Percentiles rank a stretch among this genome's conserved stretches.
These are phyloP conservation scores for Eupithecia tripunctaria DNA, from an alignment of 2,888 invertebrate genomes.

Conservation along the genomic window DNA sequence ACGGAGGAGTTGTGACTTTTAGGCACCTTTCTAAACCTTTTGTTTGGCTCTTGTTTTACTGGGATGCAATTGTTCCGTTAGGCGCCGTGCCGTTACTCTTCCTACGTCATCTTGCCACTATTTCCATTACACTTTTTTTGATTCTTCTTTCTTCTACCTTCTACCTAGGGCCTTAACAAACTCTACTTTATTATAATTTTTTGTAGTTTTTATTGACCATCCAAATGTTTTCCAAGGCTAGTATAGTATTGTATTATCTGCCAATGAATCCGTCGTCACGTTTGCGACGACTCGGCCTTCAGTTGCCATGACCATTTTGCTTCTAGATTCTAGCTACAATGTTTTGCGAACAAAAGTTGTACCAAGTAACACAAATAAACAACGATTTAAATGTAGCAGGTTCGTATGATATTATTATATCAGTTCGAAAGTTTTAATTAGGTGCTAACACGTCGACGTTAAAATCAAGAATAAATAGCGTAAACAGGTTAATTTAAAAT, in stretches of 20 bases:
- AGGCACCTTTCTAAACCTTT: slow-evolving; percentile 1
- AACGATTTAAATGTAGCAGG: background rate
- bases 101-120: slow-evolving; percentile 3
- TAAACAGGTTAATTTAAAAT: slow-evolving; percentile 17
- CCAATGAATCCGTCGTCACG: background rate
- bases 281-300: background rate
- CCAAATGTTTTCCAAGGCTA: background rate
- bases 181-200: background rate
- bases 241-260: background rate
- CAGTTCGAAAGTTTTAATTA: background rate
- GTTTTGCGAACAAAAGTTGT: background rate
- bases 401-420: background rate
- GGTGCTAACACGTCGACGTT: background rate
- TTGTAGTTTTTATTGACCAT: background rate
- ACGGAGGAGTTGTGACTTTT: background rate
- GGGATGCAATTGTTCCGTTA: slow-evolving; percentile 4
- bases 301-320: background rate
- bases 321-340: background rate
- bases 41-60: background rate
- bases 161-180: background rate
- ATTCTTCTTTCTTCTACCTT: no score
- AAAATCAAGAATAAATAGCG: background rate
- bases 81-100: background rate
- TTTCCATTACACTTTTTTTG: slow-evolving; percentile 4
- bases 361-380: background rate